Evolutionary conservation across 2,797 vertebrate genomes (phyloP), one percentile per base, ranked within the genome.

Genomic region (Anas flavirostris): DNA sequence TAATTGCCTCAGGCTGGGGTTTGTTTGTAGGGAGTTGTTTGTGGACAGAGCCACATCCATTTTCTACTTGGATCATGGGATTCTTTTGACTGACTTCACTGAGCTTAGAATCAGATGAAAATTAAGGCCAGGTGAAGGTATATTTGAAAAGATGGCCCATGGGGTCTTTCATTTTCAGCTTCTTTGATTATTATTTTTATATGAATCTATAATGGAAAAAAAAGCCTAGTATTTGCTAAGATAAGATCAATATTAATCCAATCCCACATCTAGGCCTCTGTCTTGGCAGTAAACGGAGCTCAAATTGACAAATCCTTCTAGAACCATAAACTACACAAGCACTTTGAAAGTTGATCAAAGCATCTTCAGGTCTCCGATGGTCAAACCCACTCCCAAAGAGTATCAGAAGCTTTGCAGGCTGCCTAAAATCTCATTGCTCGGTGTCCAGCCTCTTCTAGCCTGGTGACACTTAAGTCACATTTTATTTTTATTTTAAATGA

Each of bases 301-400:
- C 88, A 78, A 70, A 91, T 79, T 93, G 85, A 95, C 90, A 91
- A 84, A 94, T 82, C 90, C 82, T 95, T 64, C 77, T 78, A 85
- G 91, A 93, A 88, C 58, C 72, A 75, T 60, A 62, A 88, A 88
- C 72, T 74, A 85, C 64, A 59, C 68, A 75, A 91, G 90, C 80
- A 82, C 92, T 96, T 93, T 96, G 89, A 96, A 95, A 94, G 88
- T 62, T 77, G 90, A 97, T 95, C 86, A 96, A 95, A 96, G 83
- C 52, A 12, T 80, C 82, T 84, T 76, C 74, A 79, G 88, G 68
- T 93, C 83, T 95, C 77, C 26, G 0, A 35, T 88, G 85, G 82
- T 90, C 88, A 90, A 73, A 90, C 1, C 12, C 25, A 39, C 35
- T 82, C 66, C 63, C 79, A 82, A 77, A 86, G 3, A 2, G 19